phyloP scores from a whole-genome alignment of 2,113 vertebrate genomes.

The Echinops telfairi region DNA sequence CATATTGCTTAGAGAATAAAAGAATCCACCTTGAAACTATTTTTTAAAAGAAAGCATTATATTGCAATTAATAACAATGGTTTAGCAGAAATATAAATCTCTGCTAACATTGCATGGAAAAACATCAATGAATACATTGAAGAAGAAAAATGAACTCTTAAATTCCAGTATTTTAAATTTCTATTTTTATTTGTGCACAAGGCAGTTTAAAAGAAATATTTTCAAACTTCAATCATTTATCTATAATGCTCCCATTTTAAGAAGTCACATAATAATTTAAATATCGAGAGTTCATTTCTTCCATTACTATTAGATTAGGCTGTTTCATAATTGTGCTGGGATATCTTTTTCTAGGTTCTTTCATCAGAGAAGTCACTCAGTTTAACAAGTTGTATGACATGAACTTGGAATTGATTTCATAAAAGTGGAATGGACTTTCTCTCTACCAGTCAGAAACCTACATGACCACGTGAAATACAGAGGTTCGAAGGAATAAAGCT shows the following conservation, averaged over 20 bases:
- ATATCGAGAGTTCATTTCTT: background rate
- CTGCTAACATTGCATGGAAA: background rate
- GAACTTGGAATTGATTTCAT: background rate
- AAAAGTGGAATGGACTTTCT: background rate
- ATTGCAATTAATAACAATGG: background rate
- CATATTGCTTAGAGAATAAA: background rate
- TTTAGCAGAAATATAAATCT: background rate
- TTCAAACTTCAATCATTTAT: background rate
- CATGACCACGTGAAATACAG: background rate
- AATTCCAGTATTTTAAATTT: conserved; percentile 20
- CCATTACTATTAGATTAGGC: background rate
- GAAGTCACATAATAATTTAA: background rate
- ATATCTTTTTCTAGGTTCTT: background rate
- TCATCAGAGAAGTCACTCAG: background rate
- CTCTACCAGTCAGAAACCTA: background rate
- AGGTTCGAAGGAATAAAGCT: background rate
- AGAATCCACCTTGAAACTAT: background rate
- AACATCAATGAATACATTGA: background rate
- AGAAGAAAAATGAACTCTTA: background rate
- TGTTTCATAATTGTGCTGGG: background rate
- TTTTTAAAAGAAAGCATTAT: background rate
- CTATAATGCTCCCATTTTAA: background rate
- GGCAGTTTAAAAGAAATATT: background rate
- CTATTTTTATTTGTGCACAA: background rate
- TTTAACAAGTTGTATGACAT: background rate